Evolutionary conservation across 1,140 invertebrate species (phyloP), one percentile per base, ranked within the genome.

Genomic region (Tetramorium alpestre): DNA sequence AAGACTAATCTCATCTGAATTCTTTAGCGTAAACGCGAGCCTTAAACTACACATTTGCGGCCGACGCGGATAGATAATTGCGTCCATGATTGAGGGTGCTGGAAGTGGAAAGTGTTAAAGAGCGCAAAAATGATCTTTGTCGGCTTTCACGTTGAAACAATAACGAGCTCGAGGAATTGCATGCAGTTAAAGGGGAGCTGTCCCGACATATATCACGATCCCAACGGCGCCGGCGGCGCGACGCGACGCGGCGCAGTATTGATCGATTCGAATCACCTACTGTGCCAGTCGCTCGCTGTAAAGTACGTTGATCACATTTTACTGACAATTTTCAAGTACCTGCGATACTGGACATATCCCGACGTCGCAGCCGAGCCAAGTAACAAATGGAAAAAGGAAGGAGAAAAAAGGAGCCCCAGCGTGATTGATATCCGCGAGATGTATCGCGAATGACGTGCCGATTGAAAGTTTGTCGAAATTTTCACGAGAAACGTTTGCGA

Each of bases 241-340:
- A 18, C 65, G 65, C 13, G 4, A 10, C 54, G 6, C n/a, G 44
- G 41, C 51, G 56, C 47, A 1, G n/a, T 56, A 69, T 77, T 38
- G 85, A 86, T 80, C 62, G 84, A 78, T 64, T 51, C 13, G 28
- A 51, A 33, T 38, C 58, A 54, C 72, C 33, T 65, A 65, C 49
- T 47, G 64, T 78, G 44, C 62, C 28, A 78, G 33, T 70, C 84
- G 49, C 64, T n/a, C 38, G 38, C 22, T n/a, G 38, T 13, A 41
- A 78, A 86, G 69, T 62, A 18, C 41, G 60, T 67, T 49, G 33
- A 80, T 85, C 58, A 28, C 58, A 85, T 76, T 76, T 85, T 51
- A 8, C 60, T 60, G 73, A 58, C 72, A 60, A 85, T 76, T 85
- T 85, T 85, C 76, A 85, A 60, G 58, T 64, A 72, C 47, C 69